These are phyloP conservation scores for Nothoprocta pentlandii DNA, from an alignment of 2,113 vertebrate species.

Conservation along the genomic window DNA sequence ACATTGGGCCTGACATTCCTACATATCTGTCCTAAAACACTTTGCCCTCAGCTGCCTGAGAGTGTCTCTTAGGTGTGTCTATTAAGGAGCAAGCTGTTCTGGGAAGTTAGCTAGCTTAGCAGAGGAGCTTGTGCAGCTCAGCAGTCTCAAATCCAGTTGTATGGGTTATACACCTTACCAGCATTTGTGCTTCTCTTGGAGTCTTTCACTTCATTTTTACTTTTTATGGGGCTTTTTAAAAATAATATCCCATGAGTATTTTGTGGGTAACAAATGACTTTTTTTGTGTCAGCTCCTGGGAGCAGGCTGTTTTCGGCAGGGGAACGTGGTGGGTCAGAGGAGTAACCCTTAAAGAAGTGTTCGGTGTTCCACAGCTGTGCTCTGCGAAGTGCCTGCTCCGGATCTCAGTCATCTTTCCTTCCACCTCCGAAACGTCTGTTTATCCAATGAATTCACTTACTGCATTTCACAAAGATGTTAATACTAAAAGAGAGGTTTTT, in stretches of 20 bases:
- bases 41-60: neutral
- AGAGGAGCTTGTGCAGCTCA: neutral
- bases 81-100: neutral
- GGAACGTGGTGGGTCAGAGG: neutral
- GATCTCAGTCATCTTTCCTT: neutral
- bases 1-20: neutral
- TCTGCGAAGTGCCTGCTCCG: neutral
- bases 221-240: neutral
- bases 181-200: neutral
- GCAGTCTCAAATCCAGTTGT: neutral
- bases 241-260: neutral
- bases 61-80: neutral
- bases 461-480: neutral
- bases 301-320: neutral
- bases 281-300: neutral
- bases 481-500: slow-evolving; percentile 49
- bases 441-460: neutral
- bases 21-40: neutral
- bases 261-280: neutral
- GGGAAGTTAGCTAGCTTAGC: too few relatives aligned
- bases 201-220: neutral
- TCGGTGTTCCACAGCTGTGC: neutral
- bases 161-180: neutral
- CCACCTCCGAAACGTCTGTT: neutral
- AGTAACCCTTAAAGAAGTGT: neutral